phyloP scores from a whole-genome alignment of 2,888 invertebrate genomes.

The Temnothorax rugatulus region DNA sequence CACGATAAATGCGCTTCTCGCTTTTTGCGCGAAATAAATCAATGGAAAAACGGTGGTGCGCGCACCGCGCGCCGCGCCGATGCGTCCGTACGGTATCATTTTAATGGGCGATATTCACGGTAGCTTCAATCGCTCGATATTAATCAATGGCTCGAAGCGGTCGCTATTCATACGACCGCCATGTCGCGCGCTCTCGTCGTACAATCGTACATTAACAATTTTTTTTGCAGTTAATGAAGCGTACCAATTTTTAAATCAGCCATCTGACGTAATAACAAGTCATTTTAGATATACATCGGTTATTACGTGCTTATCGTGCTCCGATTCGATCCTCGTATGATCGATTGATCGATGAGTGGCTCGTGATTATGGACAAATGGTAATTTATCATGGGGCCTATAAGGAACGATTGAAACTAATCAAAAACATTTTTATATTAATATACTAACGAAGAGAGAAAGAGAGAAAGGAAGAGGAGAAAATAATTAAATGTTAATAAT shows the following conservation, averaged over 20 bases:
- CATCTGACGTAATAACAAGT: conserved; percentile 36
- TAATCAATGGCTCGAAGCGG: conserved; percentile 66
- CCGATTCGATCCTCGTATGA: conserved; percentile 22
- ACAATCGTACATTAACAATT: conserved; percentile 35
- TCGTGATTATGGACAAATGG: conserved; percentile 7
- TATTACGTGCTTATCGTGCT: conserved; percentile 36
- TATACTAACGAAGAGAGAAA: neutral
- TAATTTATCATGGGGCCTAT: neutral
- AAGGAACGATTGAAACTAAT: neutral
- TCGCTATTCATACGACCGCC: conserved; percentile 59
- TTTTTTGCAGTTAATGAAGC: conserved; percentile 37
- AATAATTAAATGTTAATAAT: conserved; percentile 22
- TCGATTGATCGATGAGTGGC: conserved; percentile 21
- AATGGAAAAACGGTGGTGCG: conserved; percentile 52
- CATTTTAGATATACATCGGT: conserved; percentile 39
- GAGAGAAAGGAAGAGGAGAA: neutral
- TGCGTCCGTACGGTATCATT: conserved; percentile 46
- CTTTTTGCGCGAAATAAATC: conserved; percentile 68
- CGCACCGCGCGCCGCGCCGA: conserved; percentile 34
- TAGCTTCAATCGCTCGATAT: conserved; percentile 63
- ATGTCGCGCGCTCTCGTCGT: conserved; percentile 19
- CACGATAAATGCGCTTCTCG: conserved; percentile 59
- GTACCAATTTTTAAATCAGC: conserved; percentile 37
- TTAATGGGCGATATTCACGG: conserved; percentile 55
- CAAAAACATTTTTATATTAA: neutral